Evolutionary conservation across 2,888 invertebrate genomes (phyloP).

Genomic region (Sceliomorpha sp.): DNA sequence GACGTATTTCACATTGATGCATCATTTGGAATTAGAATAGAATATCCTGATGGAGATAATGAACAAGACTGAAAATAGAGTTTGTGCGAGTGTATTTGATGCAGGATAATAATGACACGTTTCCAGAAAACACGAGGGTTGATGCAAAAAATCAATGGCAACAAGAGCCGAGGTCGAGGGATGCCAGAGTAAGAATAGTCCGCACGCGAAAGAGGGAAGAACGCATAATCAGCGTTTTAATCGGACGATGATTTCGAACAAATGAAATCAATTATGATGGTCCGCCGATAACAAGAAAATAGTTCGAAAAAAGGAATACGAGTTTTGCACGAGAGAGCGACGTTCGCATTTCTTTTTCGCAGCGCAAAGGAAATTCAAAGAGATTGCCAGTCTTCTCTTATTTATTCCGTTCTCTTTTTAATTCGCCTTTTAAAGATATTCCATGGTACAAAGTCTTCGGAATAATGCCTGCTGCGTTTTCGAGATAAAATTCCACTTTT

Average conservation of each 20-base stretch:
- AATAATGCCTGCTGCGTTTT: neutral
- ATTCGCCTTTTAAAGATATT: neutral
- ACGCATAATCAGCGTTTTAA: neutral
- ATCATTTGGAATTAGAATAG: too few species aligned
- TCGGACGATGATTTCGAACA: slow-evolving; percentile 2
- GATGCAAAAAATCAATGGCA: slow-evolving; percentile 6
- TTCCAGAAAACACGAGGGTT: neutral
- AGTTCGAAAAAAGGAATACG: neutral
- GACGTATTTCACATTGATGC: too few species aligned
- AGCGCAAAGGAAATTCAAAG: neutral
- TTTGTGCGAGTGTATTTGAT: neutral
- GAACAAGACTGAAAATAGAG: too few species aligned
- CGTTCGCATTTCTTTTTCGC: neutral
- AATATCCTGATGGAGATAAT: too few species aligned
- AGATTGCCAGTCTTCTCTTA: neutral
- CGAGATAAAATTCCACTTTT: slow-evolving; percentile 1
- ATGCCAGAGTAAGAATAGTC: slow-evolving; percentile 1
- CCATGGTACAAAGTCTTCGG: neutral
- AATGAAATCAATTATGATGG: slow-evolving; percentile 4
- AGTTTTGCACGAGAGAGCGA: too few species aligned
- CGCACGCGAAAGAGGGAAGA: slow-evolving; percentile 1
- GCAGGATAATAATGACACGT: slow-evolving; percentile 4
- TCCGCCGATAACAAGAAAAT: neutral
- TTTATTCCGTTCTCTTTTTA: neutral
- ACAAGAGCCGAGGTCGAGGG: neutral